Evolutionary conservation across 2,797 vertebrate species (phyloP), one percentile per base, ranked within the genome.

Genomic region (Smutsia gigantea): DNA sequence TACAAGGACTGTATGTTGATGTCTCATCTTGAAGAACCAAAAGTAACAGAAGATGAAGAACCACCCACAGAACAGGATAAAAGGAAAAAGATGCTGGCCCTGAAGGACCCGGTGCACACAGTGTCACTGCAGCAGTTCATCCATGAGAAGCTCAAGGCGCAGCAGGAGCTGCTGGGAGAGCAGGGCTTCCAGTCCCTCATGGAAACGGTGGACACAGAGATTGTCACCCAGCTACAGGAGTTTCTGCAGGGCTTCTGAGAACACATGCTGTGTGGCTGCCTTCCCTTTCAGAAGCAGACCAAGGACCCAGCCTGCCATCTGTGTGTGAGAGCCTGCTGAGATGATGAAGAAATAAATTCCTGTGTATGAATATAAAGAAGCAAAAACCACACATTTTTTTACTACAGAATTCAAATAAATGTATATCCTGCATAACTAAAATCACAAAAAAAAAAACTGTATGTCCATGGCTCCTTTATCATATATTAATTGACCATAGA

Each of bases 191-290:
- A 99, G 37, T 98, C 98, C 46, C 99, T 99, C 95, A 99, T 99
- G 99, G 99, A 99, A 98, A 99, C 99, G 0, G 99, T 99, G 98
- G 99, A 99, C 98, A 99, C 99, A 0, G 99, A 99, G 99, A 99
- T 99, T 15, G 99, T 99, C 97, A 98, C 99, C 91, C 99, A 99
- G 97, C 99, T 99, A 61, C 99, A 99, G 97, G 99, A 99, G 97
- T 99, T 99, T 98, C 98, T 99, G 96, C 99, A 99, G 93, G 99
- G 99, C 93, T 99, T 99, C 98, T 99, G 98, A 97, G 90, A 75
- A 96, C 94, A 37, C 83, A 31, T 1, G 83, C 87, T 95, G 0
- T 78, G 59, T 77, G 82, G 84, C 69, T 7, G 37, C 31, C 83
- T 85, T n/a, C 96, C 18, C 27, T 93, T 98, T 92, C 14, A 37